Conservation (phyloP, 2,113 vertebrate genomes). For the Misgurnus anguillicaudatus region DNA sequence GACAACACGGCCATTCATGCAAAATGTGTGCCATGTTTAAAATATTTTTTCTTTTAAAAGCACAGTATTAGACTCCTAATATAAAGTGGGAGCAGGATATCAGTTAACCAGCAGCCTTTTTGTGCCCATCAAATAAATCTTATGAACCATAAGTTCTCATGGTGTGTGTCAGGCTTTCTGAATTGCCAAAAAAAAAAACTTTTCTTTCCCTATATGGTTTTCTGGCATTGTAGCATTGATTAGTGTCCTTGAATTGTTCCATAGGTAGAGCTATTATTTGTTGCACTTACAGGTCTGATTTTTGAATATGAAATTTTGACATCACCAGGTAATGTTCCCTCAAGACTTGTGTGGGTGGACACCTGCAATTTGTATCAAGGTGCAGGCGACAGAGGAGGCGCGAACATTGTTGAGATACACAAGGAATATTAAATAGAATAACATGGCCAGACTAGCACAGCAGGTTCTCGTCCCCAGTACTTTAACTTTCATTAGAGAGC, state of each 20-base stretch:
- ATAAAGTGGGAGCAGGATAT: too few species aligned
- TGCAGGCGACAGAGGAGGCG: neutral
- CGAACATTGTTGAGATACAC: constrained; percentile 8
- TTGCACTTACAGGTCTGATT: constrained; percentile 25
- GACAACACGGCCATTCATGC: too few species aligned
- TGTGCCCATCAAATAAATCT: too few species aligned
- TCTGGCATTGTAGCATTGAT: neutral
- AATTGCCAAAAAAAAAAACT: constrained; percentile 36
- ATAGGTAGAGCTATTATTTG: constrained; percentile 28
- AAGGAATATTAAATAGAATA: constrained; percentile 28
- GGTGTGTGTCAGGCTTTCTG: constrained; percentile 62
- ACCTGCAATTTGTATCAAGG: constrained; percentile 40
- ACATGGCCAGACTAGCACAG: constrained; percentile 38
- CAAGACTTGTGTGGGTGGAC: constrained; percentile 5
- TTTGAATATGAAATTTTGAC: constrained; percentile 33
- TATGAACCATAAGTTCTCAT: constrained; percentile 44
- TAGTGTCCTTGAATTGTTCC: constrained; percentile 30
- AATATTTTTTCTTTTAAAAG: too few species aligned
- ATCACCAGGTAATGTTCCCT: constrained; percentile 15
- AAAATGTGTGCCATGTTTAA: too few species aligned
- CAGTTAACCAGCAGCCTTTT: too few species aligned
- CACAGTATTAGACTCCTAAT: too few species aligned
- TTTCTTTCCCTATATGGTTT: constrained; percentile 12
- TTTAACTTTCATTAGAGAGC: constrained; percentile 35
- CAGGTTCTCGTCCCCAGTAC: constrained; percentile 20